Conservation (phyloP, 2,797 vertebrate species). For the Brotula barbata region DNA sequence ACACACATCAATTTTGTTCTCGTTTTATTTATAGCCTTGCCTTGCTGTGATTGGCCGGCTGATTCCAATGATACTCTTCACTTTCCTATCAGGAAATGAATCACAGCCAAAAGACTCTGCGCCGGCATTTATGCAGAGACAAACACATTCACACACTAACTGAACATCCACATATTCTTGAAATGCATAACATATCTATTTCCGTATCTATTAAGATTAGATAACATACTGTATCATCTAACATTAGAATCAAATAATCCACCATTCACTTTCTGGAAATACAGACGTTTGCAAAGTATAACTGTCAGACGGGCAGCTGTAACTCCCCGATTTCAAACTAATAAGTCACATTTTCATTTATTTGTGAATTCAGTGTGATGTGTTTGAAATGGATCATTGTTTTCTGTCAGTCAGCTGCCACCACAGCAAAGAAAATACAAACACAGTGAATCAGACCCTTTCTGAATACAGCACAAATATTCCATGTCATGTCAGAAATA, state of each 20-base stretch:
- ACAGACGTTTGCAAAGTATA: too few relatives aligned
- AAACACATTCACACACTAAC: constrained; percentile 12
- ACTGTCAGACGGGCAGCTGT: too few relatives aligned
- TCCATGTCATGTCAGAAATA: background rate
- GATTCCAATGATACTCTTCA: constrained; percentile 31
- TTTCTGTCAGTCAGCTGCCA: too few relatives aligned
- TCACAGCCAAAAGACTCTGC: constrained; percentile 46
- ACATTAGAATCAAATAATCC: too few relatives aligned
- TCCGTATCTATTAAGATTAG: too few relatives aligned
- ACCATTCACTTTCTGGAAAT: too few relatives aligned
- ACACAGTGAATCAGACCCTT: too few relatives aligned
- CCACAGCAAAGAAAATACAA: background rate
- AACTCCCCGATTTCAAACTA: background rate
- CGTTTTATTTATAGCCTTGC: constrained; percentile 68
- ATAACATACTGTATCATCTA: too few relatives aligned
- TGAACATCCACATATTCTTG: background rate
- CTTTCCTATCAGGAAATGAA: constrained; percentile 55
- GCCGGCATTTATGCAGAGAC: constrained; percentile 15
- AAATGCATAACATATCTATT: too few relatives aligned
- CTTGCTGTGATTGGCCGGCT: constrained; percentile 47
- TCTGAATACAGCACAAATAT: background rate
- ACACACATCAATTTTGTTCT: constrained; percentile 9
- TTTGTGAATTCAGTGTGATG: too few relatives aligned
- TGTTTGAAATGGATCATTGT: background rate
- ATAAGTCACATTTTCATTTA: too few relatives aligned